These are phyloP conservation scores for Cossypha polioptera DNA, from an alignment of 2,797 vertebrate species.

Conservation along the genomic window DNA sequence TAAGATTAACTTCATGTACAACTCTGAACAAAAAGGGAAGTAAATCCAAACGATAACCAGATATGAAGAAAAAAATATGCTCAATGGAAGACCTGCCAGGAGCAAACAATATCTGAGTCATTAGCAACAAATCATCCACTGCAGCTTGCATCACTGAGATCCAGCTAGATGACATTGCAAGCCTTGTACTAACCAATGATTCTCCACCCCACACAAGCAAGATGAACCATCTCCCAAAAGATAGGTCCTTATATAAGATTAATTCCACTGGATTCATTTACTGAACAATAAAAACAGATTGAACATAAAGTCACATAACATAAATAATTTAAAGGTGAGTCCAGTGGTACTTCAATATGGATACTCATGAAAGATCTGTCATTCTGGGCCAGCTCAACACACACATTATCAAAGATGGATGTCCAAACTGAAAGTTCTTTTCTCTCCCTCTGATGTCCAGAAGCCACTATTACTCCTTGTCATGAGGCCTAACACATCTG, in stretches of 20 bases:
- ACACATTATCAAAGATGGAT: neutral
- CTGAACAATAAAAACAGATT: neutral
- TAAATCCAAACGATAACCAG: neutral
- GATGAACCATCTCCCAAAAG: neutral
- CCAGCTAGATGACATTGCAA: conserved; percentile 53
- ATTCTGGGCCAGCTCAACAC: neutral
- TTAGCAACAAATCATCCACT: neutral
- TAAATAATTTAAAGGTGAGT: neutral
- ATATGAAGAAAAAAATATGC: neutral
- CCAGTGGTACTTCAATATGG: neutral
- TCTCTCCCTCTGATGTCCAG: neutral
- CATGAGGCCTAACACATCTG: neutral
- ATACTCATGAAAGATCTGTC: neutral
- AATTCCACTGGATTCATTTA: neutral
- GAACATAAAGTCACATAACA: neutral
- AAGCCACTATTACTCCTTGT: neutral
- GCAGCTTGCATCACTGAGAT: conserved; percentile 31
- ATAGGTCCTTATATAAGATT: neutral
- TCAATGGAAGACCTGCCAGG: neutral
- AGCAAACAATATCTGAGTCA: conserved; percentile 22
- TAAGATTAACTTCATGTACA: neutral
- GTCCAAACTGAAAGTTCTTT: neutral
- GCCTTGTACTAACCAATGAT: neutral
- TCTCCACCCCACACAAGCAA: neutral
- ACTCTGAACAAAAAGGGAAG: neutral